Conservation (phyloP, 2,113 vertebrate species). For the Tenebrosternarchus preto region DNA sequence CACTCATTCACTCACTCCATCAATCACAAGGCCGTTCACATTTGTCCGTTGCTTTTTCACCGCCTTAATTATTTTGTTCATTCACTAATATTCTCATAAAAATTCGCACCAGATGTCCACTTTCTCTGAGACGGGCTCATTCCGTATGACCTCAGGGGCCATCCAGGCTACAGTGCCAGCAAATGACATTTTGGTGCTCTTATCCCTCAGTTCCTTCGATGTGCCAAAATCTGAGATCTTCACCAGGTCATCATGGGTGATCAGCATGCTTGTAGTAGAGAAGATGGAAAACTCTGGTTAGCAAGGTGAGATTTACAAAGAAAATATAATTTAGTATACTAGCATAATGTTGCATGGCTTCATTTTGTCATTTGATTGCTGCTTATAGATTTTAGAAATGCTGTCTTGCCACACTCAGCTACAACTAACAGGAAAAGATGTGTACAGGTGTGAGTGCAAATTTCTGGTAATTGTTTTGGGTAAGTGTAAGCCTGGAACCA, state of each 20-base stretch:
- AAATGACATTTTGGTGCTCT: slow-evolving; percentile 99
- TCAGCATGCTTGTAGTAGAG: slow-evolving; percentile 85
- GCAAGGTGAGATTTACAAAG: neutral
- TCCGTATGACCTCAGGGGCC: slow-evolving; percentile 97
- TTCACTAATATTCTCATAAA: slow-evolving; percentile 1
- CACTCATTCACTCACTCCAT: neutral
- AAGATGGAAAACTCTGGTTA: slow-evolving; percentile 7
- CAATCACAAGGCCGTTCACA: neutral
- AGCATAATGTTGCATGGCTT: neutral
- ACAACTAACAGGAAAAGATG: no score
- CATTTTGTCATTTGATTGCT: no score
- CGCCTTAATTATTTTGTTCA: neutral
- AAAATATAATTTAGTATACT: neutral
- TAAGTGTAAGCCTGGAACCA: neutral
- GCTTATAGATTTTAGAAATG: no score
- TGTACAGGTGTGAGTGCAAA: neutral
- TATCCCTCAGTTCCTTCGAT: slow-evolving; percentile 95
- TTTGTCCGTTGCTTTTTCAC: neutral
- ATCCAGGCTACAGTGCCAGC: slow-evolving; percentile 99
- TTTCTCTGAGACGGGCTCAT: slow-evolving; percentile 97
- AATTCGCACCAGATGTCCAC: slow-evolving; percentile 94
- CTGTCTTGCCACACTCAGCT: no score
- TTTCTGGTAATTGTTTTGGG: no score
- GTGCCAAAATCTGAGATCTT: slow-evolving; percentile 99
- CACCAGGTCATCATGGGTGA: slow-evolving; percentile 96